Evolutionary conservation across 2,888 invertebrate genomes (phyloP).

Genomic region (Apamea monoglypha): DNA sequence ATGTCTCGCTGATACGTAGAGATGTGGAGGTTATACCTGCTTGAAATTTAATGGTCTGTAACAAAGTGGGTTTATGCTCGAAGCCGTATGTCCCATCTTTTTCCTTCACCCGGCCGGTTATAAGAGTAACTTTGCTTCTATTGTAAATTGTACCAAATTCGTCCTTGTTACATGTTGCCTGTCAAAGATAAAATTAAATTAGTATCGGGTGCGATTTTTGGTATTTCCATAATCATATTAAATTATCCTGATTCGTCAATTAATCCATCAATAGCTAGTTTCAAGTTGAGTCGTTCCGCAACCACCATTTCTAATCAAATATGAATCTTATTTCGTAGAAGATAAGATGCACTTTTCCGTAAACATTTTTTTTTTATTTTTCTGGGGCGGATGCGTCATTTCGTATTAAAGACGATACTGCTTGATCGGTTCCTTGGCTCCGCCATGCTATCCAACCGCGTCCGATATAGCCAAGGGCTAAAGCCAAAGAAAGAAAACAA

Average conservation of each 20-base stretch:
- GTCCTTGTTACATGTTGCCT: constrained; percentile 70
- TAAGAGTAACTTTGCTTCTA: constrained; percentile 69
- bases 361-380: not conserved
- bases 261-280: not conserved
- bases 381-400: not conserved
- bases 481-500: not conserved
- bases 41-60: constrained; percentile 68
- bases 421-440: not conserved
- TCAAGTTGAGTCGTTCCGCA: not conserved
- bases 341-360: not conserved
- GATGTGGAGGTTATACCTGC: constrained; percentile 47
- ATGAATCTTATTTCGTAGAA: not conserved
- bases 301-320: not conserved
- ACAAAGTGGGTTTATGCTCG: constrained; percentile 75
- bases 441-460: not conserved
- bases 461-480: not conserved
- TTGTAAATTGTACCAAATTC: constrained; percentile 61
- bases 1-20: not conserved
- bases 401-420: too few species aligned
- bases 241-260: not conserved
- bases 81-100: constrained; percentile 67
- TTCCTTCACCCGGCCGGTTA: constrained; percentile 75
- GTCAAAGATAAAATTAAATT: constrained; percentile 31
- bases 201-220: not conserved
- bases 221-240: not conserved